Conservation (phyloP, 2,113 vertebrate genomes). For the Sprattus sprattus region DNA sequence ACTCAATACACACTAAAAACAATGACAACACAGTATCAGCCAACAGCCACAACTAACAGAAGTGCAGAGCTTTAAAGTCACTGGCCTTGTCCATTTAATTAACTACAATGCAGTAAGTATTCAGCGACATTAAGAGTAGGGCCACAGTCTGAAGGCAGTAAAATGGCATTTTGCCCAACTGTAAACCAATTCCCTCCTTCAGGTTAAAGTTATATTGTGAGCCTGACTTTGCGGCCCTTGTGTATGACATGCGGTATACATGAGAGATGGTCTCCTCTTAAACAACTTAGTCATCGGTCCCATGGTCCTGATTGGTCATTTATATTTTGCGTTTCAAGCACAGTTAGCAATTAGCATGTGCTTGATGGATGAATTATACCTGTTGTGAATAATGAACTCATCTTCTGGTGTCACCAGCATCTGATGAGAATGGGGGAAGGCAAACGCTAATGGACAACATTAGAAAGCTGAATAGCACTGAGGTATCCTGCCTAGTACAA, state of each 20-base stretch:
- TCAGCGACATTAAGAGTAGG: background rate
- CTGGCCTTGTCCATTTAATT: no score
- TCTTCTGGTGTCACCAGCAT: constrained; percentile 2
- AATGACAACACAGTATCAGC: background rate
- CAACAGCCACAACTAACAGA: no score
- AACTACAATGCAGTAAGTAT: background rate
- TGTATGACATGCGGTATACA: no score
- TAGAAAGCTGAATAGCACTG: background rate
- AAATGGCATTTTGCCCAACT: background rate
- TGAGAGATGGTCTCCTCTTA: background rate
- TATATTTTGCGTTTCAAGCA: background rate
- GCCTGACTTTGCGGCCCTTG: background rate
- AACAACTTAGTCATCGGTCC: background rate
- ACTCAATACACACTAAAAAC: no score
- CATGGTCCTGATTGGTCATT: background rate
- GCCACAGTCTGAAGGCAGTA: background rate
- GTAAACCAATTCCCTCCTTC: background rate
- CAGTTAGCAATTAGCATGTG: background rate
- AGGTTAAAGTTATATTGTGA: background rate
- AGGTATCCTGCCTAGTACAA: background rate
- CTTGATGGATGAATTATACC: background rate
- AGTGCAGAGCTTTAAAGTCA: background rate
- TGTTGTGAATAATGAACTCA: constrained; percentile 7
- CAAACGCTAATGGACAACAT: background rate
- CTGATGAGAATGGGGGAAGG: background rate